These are phyloP conservation scores for Chelidonichthys spinosus DNA, from an alignment of 2,797 vertebrate genomes.

Conservation along the genomic window DNA sequence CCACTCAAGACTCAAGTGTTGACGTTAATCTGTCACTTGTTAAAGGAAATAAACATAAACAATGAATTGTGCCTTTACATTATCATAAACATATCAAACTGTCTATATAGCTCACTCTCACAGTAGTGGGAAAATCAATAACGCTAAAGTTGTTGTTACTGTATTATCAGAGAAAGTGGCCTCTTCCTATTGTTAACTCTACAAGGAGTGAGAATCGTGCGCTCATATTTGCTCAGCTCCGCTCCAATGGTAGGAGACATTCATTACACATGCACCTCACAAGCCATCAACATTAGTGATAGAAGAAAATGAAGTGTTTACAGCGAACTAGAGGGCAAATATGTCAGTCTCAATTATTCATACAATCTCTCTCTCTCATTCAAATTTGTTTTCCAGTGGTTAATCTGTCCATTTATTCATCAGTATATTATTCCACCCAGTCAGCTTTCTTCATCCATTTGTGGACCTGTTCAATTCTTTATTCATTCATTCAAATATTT, in stretches of 20 bases:
- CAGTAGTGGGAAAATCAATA: background rate
- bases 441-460: constrained; percentile 40
- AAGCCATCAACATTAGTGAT: constrained; percentile 11
- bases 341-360: constrained; percentile 53
- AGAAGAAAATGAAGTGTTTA: constrained; percentile 7
- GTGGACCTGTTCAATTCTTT: constrained; percentile 29
- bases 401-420: constrained; percentile 56
- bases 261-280: constrained; percentile 9
- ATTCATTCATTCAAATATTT: constrained; percentile 49
- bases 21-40: background rate
- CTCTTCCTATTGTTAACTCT: background rate
- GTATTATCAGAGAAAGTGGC: background rate
- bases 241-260: background rate
- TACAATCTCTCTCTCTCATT: constrained; percentile 24
- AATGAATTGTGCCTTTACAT: background rate
- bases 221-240: background rate
- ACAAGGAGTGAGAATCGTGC: background rate
- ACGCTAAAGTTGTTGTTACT: background rate
- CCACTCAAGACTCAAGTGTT: background rate
- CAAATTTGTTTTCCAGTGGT: constrained; percentile 30
- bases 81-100: background rate
- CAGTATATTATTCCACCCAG: constrained; percentile 29
- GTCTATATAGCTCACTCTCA: background rate
- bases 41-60: background rate
- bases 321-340: constrained; percentile 26